phyloP scores from a whole-genome alignment of 2,888 invertebrate genomes.

The Apotomis capreana region DNA sequence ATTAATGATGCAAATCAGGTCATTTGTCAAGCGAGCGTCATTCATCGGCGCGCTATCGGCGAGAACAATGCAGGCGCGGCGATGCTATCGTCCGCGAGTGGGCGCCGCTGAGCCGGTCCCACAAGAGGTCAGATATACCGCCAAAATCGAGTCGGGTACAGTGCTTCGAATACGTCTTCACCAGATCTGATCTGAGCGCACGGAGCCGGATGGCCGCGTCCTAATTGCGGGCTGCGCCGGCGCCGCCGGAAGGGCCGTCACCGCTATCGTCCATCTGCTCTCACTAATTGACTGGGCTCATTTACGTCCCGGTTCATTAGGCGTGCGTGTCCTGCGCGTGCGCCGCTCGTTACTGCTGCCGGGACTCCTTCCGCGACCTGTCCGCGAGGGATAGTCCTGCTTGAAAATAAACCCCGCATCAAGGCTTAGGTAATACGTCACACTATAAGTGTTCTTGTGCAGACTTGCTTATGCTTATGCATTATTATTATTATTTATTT shows the following conservation, averaged over 20 bases:
- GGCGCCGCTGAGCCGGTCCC: neutral
- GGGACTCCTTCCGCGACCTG: slow-evolving; percentile 3
- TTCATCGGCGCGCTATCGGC: neutral
- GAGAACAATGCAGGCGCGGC: slow-evolving; percentile 16
- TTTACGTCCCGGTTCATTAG: slow-evolving; percentile 23
- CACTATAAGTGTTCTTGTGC: too few relatives aligned
- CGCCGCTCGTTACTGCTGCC: slow-evolving; percentile 9
- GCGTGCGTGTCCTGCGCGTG: slow-evolving; percentile 4
- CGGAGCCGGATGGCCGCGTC: neutral
- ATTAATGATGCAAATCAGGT: slow-evolving; percentile 8
- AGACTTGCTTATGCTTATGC: too few relatives aligned
- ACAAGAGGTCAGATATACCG: neutral
- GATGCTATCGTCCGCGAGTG: slow-evolving; percentile 20
- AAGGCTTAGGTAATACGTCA: neutral
- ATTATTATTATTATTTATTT: too few relatives aligned
- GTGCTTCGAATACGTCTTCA: neutral
- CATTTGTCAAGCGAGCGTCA: slow-evolving; percentile 20
- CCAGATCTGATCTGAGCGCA: too few relatives aligned
- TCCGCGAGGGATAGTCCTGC: neutral
- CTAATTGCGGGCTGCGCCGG: slow-evolving; percentile 3
- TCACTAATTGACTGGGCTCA: slow-evolving; percentile 33
- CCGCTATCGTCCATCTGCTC: slow-evolving; percentile 27
- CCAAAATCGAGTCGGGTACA: neutral
- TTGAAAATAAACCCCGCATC: neutral
- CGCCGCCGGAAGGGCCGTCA: slow-evolving; percentile 31